These are phyloP conservation scores for Camponotus fellah DNA, from an alignment of 2,888 invertebrate species.

Conservation along the genomic window DNA sequence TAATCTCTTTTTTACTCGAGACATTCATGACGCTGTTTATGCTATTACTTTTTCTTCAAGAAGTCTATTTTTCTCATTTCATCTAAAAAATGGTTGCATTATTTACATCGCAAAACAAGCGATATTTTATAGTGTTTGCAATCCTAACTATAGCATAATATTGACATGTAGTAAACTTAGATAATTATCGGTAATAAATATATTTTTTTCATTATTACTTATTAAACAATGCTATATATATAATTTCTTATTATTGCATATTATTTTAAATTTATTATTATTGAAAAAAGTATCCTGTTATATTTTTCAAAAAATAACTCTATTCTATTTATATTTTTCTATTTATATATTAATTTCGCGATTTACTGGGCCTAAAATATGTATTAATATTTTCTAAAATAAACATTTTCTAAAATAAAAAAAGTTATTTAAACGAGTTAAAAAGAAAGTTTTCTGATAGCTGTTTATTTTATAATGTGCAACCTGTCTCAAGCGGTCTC, in stretches of 20 bases:
- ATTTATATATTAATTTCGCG: neutral
- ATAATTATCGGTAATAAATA: neutral
- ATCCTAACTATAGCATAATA: neutral
- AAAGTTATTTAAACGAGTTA: neutral
- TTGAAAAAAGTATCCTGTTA: neutral
- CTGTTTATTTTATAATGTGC: constrained; percentile 36
- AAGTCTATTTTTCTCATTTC: constrained; percentile 25
- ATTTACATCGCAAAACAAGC: constrained; percentile 30
- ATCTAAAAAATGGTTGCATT: constrained; percentile 45
- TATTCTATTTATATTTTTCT: neutral
- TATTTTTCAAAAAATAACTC: neutral
- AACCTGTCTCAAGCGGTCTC: neutral
- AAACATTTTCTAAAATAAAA: constrained; percentile 4
- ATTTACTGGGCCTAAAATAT: neutral
- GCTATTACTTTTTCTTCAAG: constrained; percentile 44
- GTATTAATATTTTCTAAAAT: constrained; percentile 5
- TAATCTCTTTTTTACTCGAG: constrained; percentile 46
- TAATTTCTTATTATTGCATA: neutral
- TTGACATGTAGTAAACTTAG: neutral
- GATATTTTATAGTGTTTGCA: constrained; percentile 1
- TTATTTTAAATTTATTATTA: neutral
- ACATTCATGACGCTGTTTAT: constrained; percentile 65
- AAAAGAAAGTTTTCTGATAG: neutral
- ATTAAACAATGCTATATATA: neutral
- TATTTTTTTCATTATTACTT: constrained; percentile 1